Evolutionary conservation across 2,113 vertebrate genomes (phyloP).

Genomic region (Dermatemys mawii): DNA sequence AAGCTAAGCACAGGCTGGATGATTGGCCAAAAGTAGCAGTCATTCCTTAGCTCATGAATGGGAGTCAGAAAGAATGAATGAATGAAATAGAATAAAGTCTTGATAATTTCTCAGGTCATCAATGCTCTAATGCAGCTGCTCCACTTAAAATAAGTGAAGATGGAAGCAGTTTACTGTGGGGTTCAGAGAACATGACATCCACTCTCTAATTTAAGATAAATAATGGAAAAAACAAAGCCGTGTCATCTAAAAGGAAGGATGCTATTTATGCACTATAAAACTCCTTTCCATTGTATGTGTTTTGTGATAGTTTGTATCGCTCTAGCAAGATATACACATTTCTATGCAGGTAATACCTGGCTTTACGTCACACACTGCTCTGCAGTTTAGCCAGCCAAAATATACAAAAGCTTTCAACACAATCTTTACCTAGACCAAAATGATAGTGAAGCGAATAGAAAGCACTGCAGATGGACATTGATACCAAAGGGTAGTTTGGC

Average conservation of each 20-base stretch:
- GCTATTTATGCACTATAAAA: neutral
- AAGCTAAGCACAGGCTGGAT: neutral
- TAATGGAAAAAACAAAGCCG: neutral
- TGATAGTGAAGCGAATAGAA: neutral
- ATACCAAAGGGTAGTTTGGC: neutral
- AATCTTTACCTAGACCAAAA: neutral
- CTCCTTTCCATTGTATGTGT: neutral
- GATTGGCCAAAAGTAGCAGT: neutral
- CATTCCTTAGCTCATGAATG: neutral
- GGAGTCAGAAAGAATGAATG: neutral
- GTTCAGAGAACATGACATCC: neutral
- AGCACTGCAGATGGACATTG: neutral
- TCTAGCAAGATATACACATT: neutral
- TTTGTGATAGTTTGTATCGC: neutral
- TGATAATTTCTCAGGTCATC: neutral
- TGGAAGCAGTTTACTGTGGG: fast-evolving
- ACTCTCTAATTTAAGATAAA: neutral
- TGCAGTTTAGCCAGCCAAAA: neutral
- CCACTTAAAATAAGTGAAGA: neutral
- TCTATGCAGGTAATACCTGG: neutral
- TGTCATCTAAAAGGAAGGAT: neutral
- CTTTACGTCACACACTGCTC: neutral
- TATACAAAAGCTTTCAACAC: neutral
- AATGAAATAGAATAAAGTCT: fast-evolving
- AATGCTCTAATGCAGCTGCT: fast-evolving